Evolutionary conservation across 2,888 invertebrate species (phyloP).

Genomic region (Metopia argyrocephala): DNA sequence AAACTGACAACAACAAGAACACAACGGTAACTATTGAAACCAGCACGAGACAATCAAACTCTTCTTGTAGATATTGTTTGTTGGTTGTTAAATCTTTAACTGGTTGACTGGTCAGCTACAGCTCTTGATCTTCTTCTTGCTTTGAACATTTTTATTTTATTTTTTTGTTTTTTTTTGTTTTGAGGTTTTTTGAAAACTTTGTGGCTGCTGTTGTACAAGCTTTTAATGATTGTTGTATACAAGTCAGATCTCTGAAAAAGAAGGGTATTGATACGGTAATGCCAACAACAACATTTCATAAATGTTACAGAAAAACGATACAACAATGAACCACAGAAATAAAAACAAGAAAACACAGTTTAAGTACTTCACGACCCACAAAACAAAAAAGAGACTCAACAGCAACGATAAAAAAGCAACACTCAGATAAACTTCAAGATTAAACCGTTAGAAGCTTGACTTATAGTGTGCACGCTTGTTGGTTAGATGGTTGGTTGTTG

Average conservation of each 20-base stretch:
- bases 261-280: conserved; percentile 2
- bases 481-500: neutral
- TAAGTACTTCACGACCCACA: conserved; percentile 31
- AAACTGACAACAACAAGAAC: neutral
- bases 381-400: conserved; percentile 26
- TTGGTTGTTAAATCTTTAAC: neutral
- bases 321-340: neutral
- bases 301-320: neutral
- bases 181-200: neutral
- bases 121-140: neutral
- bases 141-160: neutral
- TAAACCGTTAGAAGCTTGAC: conserved; percentile 39
- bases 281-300: conserved; percentile 19
- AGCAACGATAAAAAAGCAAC: conserved; percentile 36
- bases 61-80: conserved; percentile 20
- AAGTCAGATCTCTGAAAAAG: conserved; percentile 33
- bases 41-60: conserved; percentile 58
- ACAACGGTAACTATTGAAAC: conserved; percentile 47
- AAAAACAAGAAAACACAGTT: conserved; percentile 5
- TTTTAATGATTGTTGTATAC: conserved; percentile 40
- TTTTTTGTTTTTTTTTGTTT: conserved; percentile 1
- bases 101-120: neutral
- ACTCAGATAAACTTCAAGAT: conserved; percentile 48
- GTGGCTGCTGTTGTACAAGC: conserved; percentile 6
- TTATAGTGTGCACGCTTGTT: conserved; percentile 20